These are phyloP conservation scores for Apaloderma vittatum DNA, from an alignment of 2,113 vertebrate species.

Conservation along the genomic window DNA sequence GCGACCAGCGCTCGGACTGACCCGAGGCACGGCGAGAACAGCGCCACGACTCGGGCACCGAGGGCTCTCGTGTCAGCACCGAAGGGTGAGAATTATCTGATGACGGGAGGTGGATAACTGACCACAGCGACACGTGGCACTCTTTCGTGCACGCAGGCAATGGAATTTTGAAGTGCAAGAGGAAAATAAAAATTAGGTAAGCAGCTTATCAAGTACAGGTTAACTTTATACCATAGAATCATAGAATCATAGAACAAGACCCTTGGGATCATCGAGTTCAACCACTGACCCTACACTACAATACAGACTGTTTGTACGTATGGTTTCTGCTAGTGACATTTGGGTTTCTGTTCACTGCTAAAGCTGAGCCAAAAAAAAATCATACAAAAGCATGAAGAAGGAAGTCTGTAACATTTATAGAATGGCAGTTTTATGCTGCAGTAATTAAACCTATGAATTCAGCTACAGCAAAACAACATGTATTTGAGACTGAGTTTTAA, in stretches of 20 bases:
- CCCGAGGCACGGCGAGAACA: fast-evolving
- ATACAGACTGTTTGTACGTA: not conserved
- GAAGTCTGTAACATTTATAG: not conserved
- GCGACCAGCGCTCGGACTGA: not conserved
- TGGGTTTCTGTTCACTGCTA: not conserved
- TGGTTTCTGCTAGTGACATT: not conserved
- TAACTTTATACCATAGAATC: not conserved
- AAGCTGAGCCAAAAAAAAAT: not conserved
- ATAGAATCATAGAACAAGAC: too few species aligned
- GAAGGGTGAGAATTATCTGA: not conserved
- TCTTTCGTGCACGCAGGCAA: not conserved
- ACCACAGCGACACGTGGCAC: not conserved
- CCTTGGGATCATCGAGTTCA: too few species aligned
- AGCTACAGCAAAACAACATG: not conserved
- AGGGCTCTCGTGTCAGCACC: not conserved
- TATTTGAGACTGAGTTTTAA: not conserved
- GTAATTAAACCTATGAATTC: not conserved
- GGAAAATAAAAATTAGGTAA: not conserved
- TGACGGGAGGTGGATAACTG: fast-evolving
- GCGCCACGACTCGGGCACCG: not conserved
- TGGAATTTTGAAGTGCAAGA: not conserved
- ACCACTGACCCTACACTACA: too few species aligned
- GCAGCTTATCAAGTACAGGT: not conserved
- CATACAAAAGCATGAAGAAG: not conserved
- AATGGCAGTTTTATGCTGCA: not conserved